Percentiles rank a stretch among this genome's conserved stretches.
Evolutionary conservation across 2,113 vertebrate species (phyloP).

Genomic region (Anguilla japonica): DNA sequence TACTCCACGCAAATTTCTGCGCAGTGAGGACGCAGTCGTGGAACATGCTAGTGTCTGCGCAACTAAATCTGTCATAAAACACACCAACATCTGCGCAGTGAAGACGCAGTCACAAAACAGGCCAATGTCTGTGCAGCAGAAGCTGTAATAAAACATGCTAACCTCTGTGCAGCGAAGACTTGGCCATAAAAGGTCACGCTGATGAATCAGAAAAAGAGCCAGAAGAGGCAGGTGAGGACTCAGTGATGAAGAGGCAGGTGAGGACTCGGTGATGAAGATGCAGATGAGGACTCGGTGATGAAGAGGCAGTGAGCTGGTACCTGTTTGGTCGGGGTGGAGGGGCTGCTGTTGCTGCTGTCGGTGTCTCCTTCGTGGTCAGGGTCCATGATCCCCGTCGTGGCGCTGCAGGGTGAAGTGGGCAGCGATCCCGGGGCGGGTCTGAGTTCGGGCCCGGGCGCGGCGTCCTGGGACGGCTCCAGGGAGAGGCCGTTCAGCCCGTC

Average conservation of each 20-base stretch:
- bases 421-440: slow-evolving; percentile 23
- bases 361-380: slow-evolving; percentile 36
- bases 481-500: slow-evolving; percentile 45
- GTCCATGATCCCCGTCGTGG: slow-evolving; percentile 19
- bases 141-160: no score
- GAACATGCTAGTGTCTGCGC: neutral
- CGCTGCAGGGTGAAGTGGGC: slow-evolving; percentile 37
- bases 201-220: neutral
- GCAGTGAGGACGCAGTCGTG: neutral
- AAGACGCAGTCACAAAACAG: no score
- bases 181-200: neutral
- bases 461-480: slow-evolving; percentile 17
- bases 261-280: neutral
- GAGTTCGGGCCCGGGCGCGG: neutral
- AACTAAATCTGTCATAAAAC: neutral
- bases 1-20: neutral
- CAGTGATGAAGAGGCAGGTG: no score
- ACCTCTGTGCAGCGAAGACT: no score
- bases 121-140: no score
- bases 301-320: slow-evolving; percentile 41
- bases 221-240: no score
- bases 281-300: neutral
- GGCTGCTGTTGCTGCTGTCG: slow-evolving; percentile 45
- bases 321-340: slow-evolving; percentile 48
- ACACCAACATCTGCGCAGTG: no score